These are phyloP conservation scores for Melanotaenia boesemani DNA, from an alignment of 2,797 vertebrate genomes.

Conservation along the genomic window DNA sequence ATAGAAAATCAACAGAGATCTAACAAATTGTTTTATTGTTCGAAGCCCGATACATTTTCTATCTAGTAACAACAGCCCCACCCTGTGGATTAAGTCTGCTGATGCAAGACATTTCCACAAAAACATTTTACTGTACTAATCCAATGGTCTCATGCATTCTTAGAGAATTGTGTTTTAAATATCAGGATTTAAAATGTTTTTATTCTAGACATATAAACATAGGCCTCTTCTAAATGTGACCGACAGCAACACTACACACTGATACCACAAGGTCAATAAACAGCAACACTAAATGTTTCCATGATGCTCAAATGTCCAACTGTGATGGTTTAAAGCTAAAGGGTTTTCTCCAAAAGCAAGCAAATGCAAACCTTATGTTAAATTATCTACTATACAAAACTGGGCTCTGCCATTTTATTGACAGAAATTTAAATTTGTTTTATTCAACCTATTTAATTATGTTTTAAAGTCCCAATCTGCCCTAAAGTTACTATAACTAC, in stretches of 20 bases:
- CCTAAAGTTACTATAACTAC: too few relatives aligned
- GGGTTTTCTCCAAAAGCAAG: too few relatives aligned
- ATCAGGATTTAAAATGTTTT: not conserved
- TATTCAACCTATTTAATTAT: too few relatives aligned
- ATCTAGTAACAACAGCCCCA: slow-evolving; percentile 15
- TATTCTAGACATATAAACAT: not conserved
- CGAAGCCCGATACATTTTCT: not conserved
- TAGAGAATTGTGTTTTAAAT: not conserved
- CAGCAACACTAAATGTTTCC: not conserved
- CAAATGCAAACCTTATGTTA: too few relatives aligned
- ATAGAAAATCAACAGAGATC: not conserved
- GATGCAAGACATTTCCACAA: slow-evolving; percentile 9
- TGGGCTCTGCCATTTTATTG: too few relatives aligned
- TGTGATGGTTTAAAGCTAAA: too few relatives aligned
- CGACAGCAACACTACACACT: slow-evolving; percentile 14
- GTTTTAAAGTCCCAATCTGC: too few relatives aligned
- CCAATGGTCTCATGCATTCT: not conserved
- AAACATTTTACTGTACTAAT: not conserved
- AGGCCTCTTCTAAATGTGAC: not conserved
- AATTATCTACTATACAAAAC: too few relatives aligned
- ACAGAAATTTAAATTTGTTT: too few relatives aligned
- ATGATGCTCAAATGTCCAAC: too few relatives aligned
- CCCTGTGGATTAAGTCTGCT: slow-evolving; percentile 44
- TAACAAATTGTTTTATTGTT: not conserved
- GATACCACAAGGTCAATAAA: slow-evolving; percentile 23